A percentile compares a stretch with the other conserved stretches of the same genome.
phyloP scores from a whole-genome alignment of 30 jellyfish, hydroid and myxozoan genomes.

The Aurelia sp. region DNA sequence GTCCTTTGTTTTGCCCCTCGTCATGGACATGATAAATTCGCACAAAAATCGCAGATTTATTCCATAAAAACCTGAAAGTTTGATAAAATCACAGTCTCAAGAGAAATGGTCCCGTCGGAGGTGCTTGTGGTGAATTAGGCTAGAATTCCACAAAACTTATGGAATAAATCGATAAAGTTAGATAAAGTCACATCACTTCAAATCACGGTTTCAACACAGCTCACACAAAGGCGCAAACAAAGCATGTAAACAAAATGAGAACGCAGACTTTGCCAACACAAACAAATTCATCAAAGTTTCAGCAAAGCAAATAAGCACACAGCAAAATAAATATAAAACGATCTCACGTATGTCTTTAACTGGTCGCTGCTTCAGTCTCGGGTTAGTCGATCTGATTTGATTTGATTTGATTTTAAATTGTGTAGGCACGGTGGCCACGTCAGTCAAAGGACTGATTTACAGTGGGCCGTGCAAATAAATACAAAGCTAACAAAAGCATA shows the following conservation, averaged over 20 bases:
- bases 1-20: conserved; percentile 59
- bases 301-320: neutral
- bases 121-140: conserved; percentile 62
- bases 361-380: neutral
- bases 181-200: neutral
- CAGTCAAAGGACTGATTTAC: too few relatives aligned
- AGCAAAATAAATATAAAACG: neutral
- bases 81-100: conserved; percentile 3
- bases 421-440: too few relatives aligned
- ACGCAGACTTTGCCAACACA: neutral
- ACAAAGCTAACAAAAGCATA: too few relatives aligned
- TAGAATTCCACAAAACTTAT: neutral
- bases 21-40: conserved; percentile 37
- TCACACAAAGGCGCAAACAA: neutral
- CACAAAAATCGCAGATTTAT: conserved; percentile 13
- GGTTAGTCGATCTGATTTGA: neutral
- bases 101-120: conserved; percentile 48
- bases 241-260: too few relatives aligned
- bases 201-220: neutral
- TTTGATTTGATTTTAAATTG: too few relatives aligned
- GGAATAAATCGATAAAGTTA: neutral
- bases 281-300: neutral
- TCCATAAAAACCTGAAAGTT: conserved; percentile 6
- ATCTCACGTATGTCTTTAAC: neutral
- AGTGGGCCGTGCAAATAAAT: too few relatives aligned